Evolutionary conservation across 2,113 vertebrate genomes (phyloP), one percentile per base, ranked within the genome.

Genomic region (Dasyurus viverrinus): DNA sequence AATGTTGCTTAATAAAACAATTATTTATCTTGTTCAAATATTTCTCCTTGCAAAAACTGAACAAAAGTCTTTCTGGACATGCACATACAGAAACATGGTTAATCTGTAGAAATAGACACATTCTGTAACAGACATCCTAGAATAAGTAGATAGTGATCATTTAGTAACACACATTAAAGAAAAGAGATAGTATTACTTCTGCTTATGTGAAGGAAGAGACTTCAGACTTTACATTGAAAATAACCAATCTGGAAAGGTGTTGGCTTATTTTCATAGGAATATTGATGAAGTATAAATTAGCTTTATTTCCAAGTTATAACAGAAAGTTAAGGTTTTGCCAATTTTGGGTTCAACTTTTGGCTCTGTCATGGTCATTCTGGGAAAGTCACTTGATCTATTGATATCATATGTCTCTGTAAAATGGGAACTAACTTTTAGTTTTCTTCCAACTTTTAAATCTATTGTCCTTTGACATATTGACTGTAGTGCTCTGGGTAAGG

Each of bases 271-370:
- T 95, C 22, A n/a, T 95, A 54, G 92, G 54, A 55, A 14, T 47
- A 68, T 30, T 68, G 52, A 3, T 10, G 89, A 94, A 36, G 23
- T 19, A 26, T 50, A n/a, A 42, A 76, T 30, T 53, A 95, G n/a
- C 24, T 95, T 95, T 57, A 7, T 89, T 97, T 97, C 89, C 84
- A 25, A 90, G n/a, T 76, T 26, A 54, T 55, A 91, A 91, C 68
- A 94, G 36, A 25, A 84, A 42, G 60, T 76, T 36, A n/a, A n/a
- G 6, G 36, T 22, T 84, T 84, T 84, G 68, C 42, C n/a, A 42
- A n/a, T n/a, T 14, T 26, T n/a, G 36, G 36, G n/a, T 22, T 42
- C 36, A 84, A 8, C 19, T 84, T 84, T n/a, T 84, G 68, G 3
- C 16, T 68, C 60, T 76, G 68, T 76, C 36, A 84, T 42, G 16